Evolutionary conservation across 1,140 invertebrate species (phyloP).

Genomic region (Gerris buenoi): DNA sequence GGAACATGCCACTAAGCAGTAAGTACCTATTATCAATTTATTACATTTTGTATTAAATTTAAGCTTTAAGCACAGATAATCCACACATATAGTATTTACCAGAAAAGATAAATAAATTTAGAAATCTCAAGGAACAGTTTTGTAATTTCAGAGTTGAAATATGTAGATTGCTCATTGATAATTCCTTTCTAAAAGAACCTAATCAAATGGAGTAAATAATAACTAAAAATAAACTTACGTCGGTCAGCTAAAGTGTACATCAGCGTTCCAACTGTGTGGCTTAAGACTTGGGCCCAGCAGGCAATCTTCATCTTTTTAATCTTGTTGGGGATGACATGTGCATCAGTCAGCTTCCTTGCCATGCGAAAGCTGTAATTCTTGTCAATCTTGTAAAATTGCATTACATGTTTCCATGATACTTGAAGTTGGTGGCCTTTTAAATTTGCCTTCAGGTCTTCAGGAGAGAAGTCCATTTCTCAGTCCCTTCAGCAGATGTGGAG

Average conservation of each 20-base stretch:
- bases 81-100: background rate
- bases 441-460: background rate
- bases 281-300: too few relatives aligned
- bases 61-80: background rate
- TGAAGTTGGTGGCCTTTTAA: background rate
- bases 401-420: background rate
- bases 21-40: background rate
- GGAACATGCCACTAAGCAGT: background rate
- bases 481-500: background rate
- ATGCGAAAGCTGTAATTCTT: too few relatives aligned
- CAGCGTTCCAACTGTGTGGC: background rate
- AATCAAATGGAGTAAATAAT: background rate
- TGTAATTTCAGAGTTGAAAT: too few relatives aligned
- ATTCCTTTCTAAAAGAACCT: too few relatives aligned
- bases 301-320: too few relatives aligned
- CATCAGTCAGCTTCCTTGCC: background rate
- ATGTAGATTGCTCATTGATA: too few relatives aligned
- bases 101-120: background rate
- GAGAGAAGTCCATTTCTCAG: background rate
- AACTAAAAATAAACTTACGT: background rate
- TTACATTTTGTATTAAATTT: background rate
- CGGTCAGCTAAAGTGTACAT: background rate
- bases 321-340: background rate
- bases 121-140: too few relatives aligned
- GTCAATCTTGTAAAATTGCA: background rate